A percentile compares a stretch with the other conserved stretches of the same genome.
Conservation (phyloP, 2,113 vertebrate genomes). For the Uria aalge region DNA sequence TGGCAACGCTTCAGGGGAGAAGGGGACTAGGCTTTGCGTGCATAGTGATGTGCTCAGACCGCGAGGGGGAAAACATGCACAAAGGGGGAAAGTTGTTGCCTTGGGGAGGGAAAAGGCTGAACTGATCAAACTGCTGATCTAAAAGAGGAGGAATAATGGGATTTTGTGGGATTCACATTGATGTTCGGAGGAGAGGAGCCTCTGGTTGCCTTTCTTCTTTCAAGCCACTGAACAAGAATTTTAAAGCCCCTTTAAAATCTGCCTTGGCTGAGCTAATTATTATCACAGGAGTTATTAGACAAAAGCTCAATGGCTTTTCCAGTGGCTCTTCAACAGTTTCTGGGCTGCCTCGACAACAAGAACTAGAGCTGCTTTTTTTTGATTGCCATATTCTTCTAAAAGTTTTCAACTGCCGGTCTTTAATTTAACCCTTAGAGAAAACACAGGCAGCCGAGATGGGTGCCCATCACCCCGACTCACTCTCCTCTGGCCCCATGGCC, state of each 20-base stretch:
- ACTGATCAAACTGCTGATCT: constrained; percentile 71
- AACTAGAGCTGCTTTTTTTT: neutral
- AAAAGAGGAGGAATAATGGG: constrained; percentile 82
- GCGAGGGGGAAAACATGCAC: neutral
- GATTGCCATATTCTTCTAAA: neutral
- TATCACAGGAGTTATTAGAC: constrained; percentile 71
- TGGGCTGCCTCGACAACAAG: neutral
- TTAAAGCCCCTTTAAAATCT: constrained; percentile 77
- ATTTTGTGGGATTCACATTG: constrained; percentile 82
- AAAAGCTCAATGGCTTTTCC: constrained; percentile 51
- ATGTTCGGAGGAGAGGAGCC: constrained; percentile 77
- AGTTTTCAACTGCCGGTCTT: neutral
- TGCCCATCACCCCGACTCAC: neutral
- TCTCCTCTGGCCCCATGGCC: neutral
- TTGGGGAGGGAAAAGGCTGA: constrained; percentile 74
- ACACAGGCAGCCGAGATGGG: neutral
- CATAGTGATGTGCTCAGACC: neutral
- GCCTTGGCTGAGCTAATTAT: constrained; percentile 80
- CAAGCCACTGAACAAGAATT: constrained; percentile 75
- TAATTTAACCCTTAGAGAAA: neutral
- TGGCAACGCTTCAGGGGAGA: neutral
- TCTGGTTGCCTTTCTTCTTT: constrained; percentile 73
- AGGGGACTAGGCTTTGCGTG: neutral
- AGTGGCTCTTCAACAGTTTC: constrained; percentile 8
- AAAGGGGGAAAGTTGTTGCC: constrained; percentile 69